Evolutionary conservation across 2,888 invertebrate genomes (phyloP).

Genomic region (Vanessa cardui): DNA sequence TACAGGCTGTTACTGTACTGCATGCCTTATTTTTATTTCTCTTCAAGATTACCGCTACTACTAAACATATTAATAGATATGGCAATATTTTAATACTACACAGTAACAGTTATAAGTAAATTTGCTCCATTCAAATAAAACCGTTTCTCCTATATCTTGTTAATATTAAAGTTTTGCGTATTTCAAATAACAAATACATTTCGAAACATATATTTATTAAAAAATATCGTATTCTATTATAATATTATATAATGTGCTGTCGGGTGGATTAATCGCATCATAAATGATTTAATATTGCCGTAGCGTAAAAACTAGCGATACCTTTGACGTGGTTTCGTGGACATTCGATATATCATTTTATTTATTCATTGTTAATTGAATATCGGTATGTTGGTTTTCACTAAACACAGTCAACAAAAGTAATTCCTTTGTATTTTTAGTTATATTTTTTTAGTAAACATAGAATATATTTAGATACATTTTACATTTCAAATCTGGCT

Average conservation of each 20-base stretch:
- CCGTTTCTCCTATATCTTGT: not conserved
- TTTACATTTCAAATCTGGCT: no score
- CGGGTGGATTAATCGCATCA: not conserved
- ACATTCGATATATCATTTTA: not conserved
- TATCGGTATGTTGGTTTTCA: not conserved
- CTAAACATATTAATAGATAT: no score
- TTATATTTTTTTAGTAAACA: not conserved
- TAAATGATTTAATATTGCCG: not conserved
- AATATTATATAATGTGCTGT: not conserved
- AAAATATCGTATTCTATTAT: not conserved
- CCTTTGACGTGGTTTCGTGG: not conserved
- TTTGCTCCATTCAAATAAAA: not conserved
- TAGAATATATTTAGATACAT: no score
- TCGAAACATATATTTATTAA: no score
- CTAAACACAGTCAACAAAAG: not conserved
- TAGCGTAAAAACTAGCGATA: not conserved
- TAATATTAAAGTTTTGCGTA: not conserved
- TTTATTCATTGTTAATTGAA: constrained; percentile 2
- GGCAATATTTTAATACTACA: no score
- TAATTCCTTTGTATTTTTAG: not conserved
- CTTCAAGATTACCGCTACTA: no score
- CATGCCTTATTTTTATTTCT: no score
- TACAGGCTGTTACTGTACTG: no score
- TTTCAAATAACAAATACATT: not conserved
- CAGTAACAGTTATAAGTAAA: no score